These are phyloP conservation scores for Odontothrips loti DNA, from an alignment of 2,888 invertebrate genomes.

Conservation along the genomic window DNA sequence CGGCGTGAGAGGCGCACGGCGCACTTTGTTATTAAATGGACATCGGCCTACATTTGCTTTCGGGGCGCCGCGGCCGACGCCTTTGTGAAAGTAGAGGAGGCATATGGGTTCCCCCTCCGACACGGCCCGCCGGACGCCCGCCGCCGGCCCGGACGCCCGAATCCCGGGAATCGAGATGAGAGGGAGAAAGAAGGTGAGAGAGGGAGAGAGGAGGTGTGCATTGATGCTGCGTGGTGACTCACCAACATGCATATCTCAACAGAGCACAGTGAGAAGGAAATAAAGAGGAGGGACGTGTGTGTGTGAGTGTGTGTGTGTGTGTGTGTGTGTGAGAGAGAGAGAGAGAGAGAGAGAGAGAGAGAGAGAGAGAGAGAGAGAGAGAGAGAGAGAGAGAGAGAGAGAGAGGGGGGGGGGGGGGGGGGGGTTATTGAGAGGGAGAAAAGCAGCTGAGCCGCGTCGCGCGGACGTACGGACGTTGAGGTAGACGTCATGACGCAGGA, in stretches of 20 bases:
- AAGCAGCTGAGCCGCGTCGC: background rate
- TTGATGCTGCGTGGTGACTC: background rate
- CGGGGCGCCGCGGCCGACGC: too few species aligned
- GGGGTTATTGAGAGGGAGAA: background rate
- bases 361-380: background rate
- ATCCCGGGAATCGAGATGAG: background rate
- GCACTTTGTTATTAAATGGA: background rate
- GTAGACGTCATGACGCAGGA: conserved; percentile 12
- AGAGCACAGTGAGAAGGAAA: too few species aligned
- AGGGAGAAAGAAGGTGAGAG: background rate
- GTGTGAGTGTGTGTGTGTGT: too few species aligned
- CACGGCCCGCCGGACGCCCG: background rate
- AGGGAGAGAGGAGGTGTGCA: background rate
- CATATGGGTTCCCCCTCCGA: background rate
- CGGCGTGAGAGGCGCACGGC: background rate
- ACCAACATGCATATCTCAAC: conserved; percentile 1
- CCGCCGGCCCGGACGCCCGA: too few species aligned
- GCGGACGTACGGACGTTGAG: background rate
- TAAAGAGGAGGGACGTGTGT: too few species aligned
- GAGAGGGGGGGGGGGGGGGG: background rate
- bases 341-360: background rate
- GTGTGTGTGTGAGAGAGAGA: too few species aligned
- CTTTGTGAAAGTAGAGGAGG: too few species aligned
- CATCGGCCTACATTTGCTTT: background rate
- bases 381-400: background rate